Evolutionary conservation across 2,888 invertebrate species (phyloP), one percentile per base, ranked within the genome.

Genomic region (Phaonia tiefii): DNA sequence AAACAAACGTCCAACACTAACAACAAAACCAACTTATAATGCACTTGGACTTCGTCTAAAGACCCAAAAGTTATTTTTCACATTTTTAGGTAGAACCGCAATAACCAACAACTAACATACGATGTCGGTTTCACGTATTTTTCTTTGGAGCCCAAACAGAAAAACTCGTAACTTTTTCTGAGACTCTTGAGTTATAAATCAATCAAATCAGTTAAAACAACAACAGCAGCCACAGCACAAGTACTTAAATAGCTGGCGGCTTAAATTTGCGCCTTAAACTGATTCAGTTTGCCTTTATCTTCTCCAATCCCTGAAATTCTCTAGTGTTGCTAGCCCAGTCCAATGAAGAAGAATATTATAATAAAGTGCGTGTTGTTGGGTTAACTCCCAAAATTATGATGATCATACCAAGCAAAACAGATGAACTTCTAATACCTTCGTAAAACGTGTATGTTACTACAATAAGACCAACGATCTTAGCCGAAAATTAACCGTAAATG

Each of bases 121-220:
- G 37, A 31, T 15, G n/a, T 31, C 31, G 31, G 15, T 60, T 60
- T 15, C 37, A 25, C 26, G 13, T 10, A 66, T 26, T 26, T 66
- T 66, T 46, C 44, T 66, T 66, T 58, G 13, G 17, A 58, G 37
- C 17, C 3, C 44, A 42, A 31, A 3, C 31, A 31, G 4, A 31
- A 8, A 31, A 8, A 31, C 31, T 31, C 31, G 8, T 31, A 31
- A 31, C 31, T 31, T 31, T 39, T 75, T 42, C 11, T 42, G 31
- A 5, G n/a, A 72, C 26, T 37, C 44, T 84, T 84, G 65, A 85
- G 88, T 88, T 87, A 87, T 88, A 87, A 88, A 88, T 88, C 87
- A 88, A 87, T 88, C 87, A 88, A 84, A 84, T 44, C 31, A 65
- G 72, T 39, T 76, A 76, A 72, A 75, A 77, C 49, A 72, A 65